A percentile compares a stretch with the other conserved stretches of the same genome.
These are phyloP conservation scores for Himalopsyche phryganea DNA, from an alignment of 1,140 invertebrate species.

Conservation along the genomic window DNA sequence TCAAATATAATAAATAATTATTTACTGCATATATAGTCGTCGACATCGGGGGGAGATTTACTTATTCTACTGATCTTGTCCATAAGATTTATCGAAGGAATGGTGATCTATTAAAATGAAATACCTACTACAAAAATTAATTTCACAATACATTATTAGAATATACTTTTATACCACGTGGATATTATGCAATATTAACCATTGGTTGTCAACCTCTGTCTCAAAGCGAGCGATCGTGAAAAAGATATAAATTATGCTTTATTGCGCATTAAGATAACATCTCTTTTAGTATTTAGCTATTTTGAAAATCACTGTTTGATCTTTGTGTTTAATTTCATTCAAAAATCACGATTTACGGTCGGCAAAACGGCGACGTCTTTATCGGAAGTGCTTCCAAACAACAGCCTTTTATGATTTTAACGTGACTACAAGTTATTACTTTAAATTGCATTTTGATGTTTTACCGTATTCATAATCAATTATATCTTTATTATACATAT, in stretches of 20 bases:
- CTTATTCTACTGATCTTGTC: no score
- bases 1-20: no score
- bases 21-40: no score
- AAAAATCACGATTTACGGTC: constrained; percentile 10
- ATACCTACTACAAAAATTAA: no score
- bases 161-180: no score
- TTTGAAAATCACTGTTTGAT: constrained; percentile 18
- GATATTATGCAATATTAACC: no score
- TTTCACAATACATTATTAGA: no score
- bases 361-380: constrained; percentile 9
- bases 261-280: constrained; percentile 31
- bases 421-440: neutral
- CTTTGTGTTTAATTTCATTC: constrained; percentile 9
- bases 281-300: constrained; percentile 22
- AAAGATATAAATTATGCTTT: constrained; percentile 30
- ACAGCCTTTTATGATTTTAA: neutral
- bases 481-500: no score
- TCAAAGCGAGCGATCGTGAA: constrained; percentile 18
- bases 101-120: no score
- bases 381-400: constrained; percentile 17
- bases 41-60: no score
- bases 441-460: constrained; percentile 1
- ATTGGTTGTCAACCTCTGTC: neutral
- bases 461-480: no score
- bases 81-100: no score